Conservation (phyloP, 2,888 invertebrate genomes). For the Trichacis sp. region DNA sequence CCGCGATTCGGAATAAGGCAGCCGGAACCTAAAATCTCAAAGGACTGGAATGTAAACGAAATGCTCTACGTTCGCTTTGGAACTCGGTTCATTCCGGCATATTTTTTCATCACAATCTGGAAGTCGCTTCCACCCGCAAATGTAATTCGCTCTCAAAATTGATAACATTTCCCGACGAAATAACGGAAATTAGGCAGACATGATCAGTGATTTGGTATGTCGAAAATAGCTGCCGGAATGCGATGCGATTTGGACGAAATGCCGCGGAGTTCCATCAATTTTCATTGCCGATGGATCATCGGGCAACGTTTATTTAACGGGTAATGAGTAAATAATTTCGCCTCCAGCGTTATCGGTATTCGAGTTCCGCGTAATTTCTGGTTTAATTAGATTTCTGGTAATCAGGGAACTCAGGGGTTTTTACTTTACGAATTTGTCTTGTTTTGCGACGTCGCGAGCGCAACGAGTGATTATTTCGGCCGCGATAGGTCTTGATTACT, state of each 20-base stretch:
- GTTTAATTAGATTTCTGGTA: too few relatives aligned
- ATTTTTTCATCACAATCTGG: not conserved
- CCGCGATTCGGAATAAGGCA: not conserved
- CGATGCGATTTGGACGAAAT: conserved; percentile 6
- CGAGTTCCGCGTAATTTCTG: too few relatives aligned
- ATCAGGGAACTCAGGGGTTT: too few relatives aligned
- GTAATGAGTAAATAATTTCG: too few relatives aligned
- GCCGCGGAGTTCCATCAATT: conserved; percentile 7
- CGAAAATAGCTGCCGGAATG: conserved; percentile 2
- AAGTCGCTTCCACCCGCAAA: not conserved
- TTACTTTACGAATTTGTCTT: conserved; percentile 1
- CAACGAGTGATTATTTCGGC: conserved; percentile 54
- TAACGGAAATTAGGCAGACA: conserved; percentile 15
- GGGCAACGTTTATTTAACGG: not conserved
- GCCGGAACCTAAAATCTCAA: not conserved
- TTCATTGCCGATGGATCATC: conserved; percentile 4
- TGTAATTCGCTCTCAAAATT: not conserved
- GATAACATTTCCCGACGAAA: conserved; percentile 5
- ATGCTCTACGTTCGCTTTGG: not conserved
- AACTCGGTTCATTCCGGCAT: not conserved
- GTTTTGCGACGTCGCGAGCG: conserved; percentile 19
- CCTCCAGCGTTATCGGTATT: too few relatives aligned
- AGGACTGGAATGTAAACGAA: too few relatives aligned
- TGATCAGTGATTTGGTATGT: conserved; percentile 6
- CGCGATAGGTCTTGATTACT: conserved; percentile 60